These are phyloP conservation scores for Drosophila bifasciata DNA, from an alignment of 1,140 invertebrate genomes.

Conservation along the genomic window DNA sequence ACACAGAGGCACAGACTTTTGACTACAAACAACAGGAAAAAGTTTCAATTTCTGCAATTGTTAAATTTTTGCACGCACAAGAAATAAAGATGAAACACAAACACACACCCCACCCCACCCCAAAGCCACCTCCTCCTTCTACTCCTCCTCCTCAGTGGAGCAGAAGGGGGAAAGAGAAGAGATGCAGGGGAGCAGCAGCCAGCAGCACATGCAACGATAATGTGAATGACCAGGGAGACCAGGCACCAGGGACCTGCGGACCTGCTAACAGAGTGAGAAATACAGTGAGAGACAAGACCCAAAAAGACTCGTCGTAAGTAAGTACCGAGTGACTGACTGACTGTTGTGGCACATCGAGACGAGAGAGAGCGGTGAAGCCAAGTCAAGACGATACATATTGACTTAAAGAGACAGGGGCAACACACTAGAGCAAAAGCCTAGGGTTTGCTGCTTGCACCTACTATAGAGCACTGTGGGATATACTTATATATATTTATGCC, in stretches of 20 bases:
- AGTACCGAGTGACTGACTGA: too few species aligned
- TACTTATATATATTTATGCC: too few species aligned
- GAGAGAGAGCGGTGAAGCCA: too few species aligned
- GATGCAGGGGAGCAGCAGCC: background rate
- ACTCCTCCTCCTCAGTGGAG: too few species aligned
- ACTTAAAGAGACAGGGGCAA: too few species aligned
- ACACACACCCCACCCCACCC: slow-evolving; percentile 23
- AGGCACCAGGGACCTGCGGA: slow-evolving; percentile 13
- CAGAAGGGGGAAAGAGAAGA: too few species aligned
- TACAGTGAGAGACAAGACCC: slow-evolving; percentile 16
- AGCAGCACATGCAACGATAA: slow-evolving; percentile 57
- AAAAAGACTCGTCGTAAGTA: slow-evolving; percentile 1
- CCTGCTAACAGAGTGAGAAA: too few species aligned
- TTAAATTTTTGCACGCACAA: slow-evolving; percentile 80
- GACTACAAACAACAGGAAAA: slow-evolving; percentile 53
- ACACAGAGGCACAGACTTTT: slow-evolving; percentile 16
- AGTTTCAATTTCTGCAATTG: slow-evolving; percentile 79
- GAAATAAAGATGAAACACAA: slow-evolving; percentile 75
- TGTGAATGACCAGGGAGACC: slow-evolving; percentile 69
- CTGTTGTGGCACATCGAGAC: too few species aligned
- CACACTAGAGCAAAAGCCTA: too few species aligned
- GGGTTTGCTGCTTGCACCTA: too few species aligned
- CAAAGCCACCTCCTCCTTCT: background rate
- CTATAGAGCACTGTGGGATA: too few species aligned
- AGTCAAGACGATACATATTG: too few species aligned